Percentiles rank a stretch among this genome's conserved stretches.
Evolutionary conservation across 1,140 invertebrate species (phyloP).

Genomic region (Bicyclus anynana): DNA sequence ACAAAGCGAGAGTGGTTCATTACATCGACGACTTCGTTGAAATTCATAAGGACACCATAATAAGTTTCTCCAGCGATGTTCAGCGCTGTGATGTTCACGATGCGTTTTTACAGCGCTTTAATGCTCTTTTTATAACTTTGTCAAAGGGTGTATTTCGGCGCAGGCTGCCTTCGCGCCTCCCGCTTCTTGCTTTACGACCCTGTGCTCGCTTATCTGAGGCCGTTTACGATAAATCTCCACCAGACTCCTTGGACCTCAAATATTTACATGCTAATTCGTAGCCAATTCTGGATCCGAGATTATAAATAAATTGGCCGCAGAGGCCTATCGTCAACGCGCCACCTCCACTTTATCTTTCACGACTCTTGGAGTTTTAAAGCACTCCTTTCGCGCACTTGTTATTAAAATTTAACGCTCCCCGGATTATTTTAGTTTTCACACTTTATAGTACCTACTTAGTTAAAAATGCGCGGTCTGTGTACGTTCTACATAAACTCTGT

Average conservation of each 20-base stretch:
- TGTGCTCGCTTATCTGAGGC: conserved; percentile 66
- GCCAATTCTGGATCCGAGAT: conserved; percentile 68
- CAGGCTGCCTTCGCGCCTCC: conserved; percentile 32
- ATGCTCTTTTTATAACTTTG: conserved; percentile 74
- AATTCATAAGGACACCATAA: conserved; percentile 73
- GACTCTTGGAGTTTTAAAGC: conserved; percentile 60
- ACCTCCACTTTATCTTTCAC: conserved; percentile 66
- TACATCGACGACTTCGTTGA: conserved; percentile 64
- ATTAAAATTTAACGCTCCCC: conserved; percentile 53
- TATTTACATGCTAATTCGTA: conserved; percentile 77
- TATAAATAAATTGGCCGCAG: conserved; percentile 70
- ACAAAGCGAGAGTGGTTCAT: conserved; percentile 40
- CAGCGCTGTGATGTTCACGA: conserved; percentile 41
- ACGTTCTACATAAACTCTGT: background rate
- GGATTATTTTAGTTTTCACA: conserved; percentile 32
- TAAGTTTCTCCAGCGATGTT: conserved; percentile 45
- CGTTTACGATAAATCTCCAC: conserved; percentile 70
- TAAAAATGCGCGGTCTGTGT: conserved; percentile 5
- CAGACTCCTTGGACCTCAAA: conserved; percentile 72
- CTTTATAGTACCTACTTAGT: conserved; percentile 14
- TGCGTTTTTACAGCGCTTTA: conserved; percentile 75
- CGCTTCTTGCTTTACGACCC: conserved; percentile 60
- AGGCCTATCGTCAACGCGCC: conserved; percentile 52
- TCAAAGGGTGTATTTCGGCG: conserved; percentile 66
- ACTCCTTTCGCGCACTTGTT: conserved; percentile 36